Evolutionary conservation across 2,888 invertebrate species (phyloP).

Genomic region (Lordiphosa andalusiaca): DNA sequence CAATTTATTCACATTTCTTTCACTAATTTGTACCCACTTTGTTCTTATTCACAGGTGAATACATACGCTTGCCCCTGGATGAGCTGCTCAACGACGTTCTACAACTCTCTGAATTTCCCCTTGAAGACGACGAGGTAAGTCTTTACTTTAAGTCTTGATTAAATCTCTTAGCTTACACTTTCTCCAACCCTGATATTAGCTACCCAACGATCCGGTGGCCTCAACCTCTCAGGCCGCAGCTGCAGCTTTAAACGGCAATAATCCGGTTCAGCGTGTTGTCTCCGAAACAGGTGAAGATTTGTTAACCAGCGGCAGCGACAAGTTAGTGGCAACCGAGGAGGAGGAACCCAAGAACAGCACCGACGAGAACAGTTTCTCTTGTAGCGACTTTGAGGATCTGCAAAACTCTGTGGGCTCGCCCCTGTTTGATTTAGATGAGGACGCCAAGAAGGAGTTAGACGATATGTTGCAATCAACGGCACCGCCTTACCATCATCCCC

Average conservation of each 20-base stretch:
- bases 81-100: constrained; percentile 80
- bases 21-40: no score
- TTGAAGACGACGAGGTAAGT: constrained; percentile 72
- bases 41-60: constrained; percentile 74
- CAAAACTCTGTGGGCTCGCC: constrained; percentile 76
- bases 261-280: constrained; percentile 25
- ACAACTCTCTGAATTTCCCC: constrained; percentile 76
- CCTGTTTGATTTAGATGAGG: constrained; percentile 80
- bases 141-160: not conserved
- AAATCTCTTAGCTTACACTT: constrained; percentile 10
- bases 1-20: no score
- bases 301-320: constrained; percentile 11
- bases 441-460: constrained; percentile 79
- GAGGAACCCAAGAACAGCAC: constrained; percentile 20
- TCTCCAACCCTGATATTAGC: constrained; percentile 30
- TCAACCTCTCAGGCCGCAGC: constrained; percentile 76
- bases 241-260: constrained; percentile 46
- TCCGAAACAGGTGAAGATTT: constrained; percentile 62
- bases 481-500: constrained; percentile 76
- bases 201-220: constrained; percentile 63
- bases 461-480: constrained; percentile 80
- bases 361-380: constrained; percentile 26
- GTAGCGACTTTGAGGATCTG: constrained; percentile 67
- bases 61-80: constrained; percentile 79
- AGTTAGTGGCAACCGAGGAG: constrained; percentile 18